Percentiles rank a stretch among this genome's conserved stretches.
phyloP scores from a whole-genome alignment of 2,113 vertebrate species.

The Carollia perspicillata region DNA sequence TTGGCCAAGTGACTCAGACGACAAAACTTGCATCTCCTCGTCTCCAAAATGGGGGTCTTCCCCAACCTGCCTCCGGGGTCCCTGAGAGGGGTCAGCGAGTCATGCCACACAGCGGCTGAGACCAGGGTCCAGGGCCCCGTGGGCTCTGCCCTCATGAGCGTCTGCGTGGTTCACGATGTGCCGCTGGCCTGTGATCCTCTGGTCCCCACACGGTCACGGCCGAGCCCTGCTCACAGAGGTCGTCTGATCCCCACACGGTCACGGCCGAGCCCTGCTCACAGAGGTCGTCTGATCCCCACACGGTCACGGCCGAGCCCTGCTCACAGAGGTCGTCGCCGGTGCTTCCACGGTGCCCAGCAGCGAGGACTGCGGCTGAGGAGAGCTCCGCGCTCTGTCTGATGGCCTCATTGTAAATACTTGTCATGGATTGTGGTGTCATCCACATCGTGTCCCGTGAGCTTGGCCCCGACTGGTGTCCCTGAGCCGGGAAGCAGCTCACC shows the following conservation, averaged over 20 bases:
- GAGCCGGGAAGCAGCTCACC: background rate
- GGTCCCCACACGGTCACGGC: background rate
- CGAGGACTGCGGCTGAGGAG: rapidly evolving
- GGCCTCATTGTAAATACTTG: too few species aligned
- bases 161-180: rapidly evolving
- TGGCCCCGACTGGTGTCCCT: background rate
- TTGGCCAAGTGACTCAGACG: background rate
- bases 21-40: background rate
- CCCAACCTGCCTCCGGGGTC: rapidly evolving
- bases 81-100: background rate
- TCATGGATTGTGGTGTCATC: background rate
- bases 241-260: background rate
- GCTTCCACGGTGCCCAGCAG: background rate
- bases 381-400: too few species aligned
- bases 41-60: background rate
- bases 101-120: background rate
- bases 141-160: rapidly evolving
- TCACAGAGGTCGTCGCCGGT: too few species aligned
- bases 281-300: rapidly evolving
- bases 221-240: too few species aligned
- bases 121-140: rapidly evolving
- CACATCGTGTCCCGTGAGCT: rapidly evolving
- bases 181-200: rapidly evolving
- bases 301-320: too few species aligned
- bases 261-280: too few species aligned